phyloP scores from a whole-genome alignment of 2,797 vertebrate species.

The Chelonia mydas region DNA sequence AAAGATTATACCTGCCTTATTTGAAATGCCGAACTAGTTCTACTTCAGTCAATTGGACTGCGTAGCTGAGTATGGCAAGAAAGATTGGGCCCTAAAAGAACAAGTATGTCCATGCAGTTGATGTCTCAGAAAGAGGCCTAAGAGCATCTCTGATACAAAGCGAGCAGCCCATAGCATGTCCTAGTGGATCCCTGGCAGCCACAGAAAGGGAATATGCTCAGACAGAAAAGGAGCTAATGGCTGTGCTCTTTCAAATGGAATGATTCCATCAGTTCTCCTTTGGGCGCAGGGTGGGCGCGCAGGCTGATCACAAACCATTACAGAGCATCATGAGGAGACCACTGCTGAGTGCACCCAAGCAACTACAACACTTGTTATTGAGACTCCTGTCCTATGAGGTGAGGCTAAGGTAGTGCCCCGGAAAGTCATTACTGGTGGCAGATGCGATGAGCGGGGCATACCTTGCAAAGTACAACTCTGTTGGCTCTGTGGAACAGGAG shows the following conservation, averaged over 20 bases:
- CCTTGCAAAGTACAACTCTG: not conserved
- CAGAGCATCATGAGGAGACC: slow-evolving; percentile 17
- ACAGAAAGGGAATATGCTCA: too few relatives aligned
- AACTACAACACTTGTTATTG: slow-evolving; percentile 23
- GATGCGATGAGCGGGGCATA: rapidly evolving
- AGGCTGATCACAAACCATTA: not conserved
- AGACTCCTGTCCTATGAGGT: slow-evolving; percentile 20
- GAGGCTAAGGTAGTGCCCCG: not conserved
- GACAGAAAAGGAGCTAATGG: too few relatives aligned
- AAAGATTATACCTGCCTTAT: not conserved
- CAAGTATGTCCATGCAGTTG: not conserved
- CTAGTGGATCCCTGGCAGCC: too few relatives aligned
- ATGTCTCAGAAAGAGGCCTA: too few relatives aligned
- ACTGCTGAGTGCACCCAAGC: slow-evolving; percentile 14
- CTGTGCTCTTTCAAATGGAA: too few relatives aligned
- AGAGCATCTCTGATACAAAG: too few relatives aligned
- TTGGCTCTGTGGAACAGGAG: not conserved
- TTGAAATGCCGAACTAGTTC: not conserved
- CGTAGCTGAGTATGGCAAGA: not conserved
- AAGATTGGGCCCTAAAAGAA: not conserved
- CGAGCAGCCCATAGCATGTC: too few relatives aligned
- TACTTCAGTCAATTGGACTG: not conserved
- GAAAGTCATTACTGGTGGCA: not conserved
- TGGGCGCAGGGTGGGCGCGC: too few relatives aligned
- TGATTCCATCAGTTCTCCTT: too few relatives aligned